A percentile compares a stretch with the other conserved stretches of the same genome.
These are phyloP conservation scores for Phalacrocorax brasilianus DNA, from an alignment of 2,113 vertebrate genomes.

Conservation along the genomic window DNA sequence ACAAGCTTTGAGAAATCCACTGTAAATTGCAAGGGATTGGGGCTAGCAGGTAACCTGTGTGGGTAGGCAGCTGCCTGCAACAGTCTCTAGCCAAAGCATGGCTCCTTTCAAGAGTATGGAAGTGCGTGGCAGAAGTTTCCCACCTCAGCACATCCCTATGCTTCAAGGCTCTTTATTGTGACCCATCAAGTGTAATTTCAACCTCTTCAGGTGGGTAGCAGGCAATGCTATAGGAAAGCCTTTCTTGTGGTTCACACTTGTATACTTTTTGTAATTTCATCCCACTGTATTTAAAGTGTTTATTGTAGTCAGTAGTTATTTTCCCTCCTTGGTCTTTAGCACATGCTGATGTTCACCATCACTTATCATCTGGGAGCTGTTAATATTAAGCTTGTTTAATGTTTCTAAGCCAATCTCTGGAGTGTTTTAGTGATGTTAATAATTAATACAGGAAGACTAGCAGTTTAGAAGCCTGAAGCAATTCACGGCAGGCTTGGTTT, in stretches of 20 bases:
- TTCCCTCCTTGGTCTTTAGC: conserved; percentile 6
- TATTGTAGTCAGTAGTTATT: conserved; percentile 22
- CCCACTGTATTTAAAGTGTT: background rate
- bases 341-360: background rate
- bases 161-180: background rate
- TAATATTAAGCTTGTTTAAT: conserved; percentile 51
- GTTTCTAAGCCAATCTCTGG: conserved; percentile 20
- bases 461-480: background rate
- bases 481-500: background rate
- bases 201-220: background rate
- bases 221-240: background rate
- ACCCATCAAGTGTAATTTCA: background rate
- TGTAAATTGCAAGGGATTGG: background rate
- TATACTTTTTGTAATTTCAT: background rate
- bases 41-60: background rate
- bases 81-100: background rate
- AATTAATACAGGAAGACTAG: conserved; percentile 3
- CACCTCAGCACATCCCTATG: background rate
- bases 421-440: conserved; percentile 30
- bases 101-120: background rate
- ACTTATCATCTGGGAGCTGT: conserved; percentile 45
- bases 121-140: background rate
- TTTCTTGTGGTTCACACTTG: background rate
- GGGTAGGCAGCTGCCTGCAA: background rate
- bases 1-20: background rate